phyloP scores from a whole-genome alignment of 2,888 invertebrate species.

The Volucella inflata region DNA sequence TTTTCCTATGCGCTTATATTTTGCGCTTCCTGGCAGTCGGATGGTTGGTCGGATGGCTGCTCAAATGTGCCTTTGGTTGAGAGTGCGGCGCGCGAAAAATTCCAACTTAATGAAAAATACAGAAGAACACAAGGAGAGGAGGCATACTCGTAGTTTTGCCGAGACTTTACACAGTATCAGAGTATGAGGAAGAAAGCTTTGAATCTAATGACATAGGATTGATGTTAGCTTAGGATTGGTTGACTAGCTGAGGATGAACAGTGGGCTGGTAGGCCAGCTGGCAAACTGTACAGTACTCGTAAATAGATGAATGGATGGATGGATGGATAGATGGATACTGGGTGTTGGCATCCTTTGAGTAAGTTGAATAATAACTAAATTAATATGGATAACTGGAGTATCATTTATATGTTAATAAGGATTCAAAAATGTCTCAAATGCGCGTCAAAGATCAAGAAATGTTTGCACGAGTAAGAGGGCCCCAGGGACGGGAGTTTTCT shows the following conservation, averaged over 20 bases:
- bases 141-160: slow-evolving; percentile 44
- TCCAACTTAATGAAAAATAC: slow-evolving; percentile 72
- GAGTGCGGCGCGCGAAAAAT: slow-evolving; percentile 66
- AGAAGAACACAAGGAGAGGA: slow-evolving; percentile 39
- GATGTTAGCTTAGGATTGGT: slow-evolving; percentile 68
- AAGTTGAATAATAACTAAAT: slow-evolving; percentile 76
- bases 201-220: slow-evolving; percentile 73
- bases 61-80: slow-evolving; percentile 51
- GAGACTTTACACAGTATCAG: slow-evolving; percentile 3
- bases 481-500: slow-evolving; percentile 46
- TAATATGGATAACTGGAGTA: slow-evolving; percentile 77
- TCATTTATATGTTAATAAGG: slow-evolving; percentile 77
- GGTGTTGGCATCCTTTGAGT: slow-evolving; percentile 67
- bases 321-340: slow-evolving; percentile 55
- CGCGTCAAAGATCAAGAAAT: slow-evolving; percentile 73
- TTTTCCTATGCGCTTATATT: slow-evolving; percentile 70
- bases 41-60: slow-evolving; percentile 36
- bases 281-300: slow-evolving; percentile 5
- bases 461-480: slow-evolving; percentile 63
- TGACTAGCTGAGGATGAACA: slow-evolving; percentile 54
- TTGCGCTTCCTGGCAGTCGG: slow-evolving; percentile 64
- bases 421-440: slow-evolving; percentile 73
- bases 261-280: slow-evolving; percentile 19
- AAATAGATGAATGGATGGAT: slow-evolving; percentile 57
- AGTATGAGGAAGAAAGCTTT: slow-evolving; percentile 50